phyloP scores from a whole-genome alignment of 2,797 vertebrate species.

The Myotis daubentonii region DNA sequence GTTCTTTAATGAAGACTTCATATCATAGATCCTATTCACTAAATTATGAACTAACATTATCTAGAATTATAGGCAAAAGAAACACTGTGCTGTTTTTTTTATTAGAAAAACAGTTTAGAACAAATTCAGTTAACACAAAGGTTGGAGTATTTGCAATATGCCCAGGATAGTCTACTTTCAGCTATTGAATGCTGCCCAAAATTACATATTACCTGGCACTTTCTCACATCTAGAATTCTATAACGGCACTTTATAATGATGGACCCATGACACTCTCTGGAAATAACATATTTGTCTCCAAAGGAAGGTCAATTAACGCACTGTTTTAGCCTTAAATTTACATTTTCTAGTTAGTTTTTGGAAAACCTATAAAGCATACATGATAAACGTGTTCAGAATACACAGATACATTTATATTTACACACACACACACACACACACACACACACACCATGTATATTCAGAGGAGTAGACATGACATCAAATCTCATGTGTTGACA shows the following conservation, averaged over 20 bases:
- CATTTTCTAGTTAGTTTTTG: not conserved
- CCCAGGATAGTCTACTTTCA: not conserved
- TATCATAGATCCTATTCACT: slow-evolving; percentile 12
- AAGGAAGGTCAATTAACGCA: not conserved
- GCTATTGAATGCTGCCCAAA: not conserved
- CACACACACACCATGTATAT: not conserved
- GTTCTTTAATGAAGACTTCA: slow-evolving; percentile 12
- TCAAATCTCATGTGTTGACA: not conserved
- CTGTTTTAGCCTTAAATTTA: not conserved
- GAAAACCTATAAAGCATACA: not conserved
- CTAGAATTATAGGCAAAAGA: not conserved
- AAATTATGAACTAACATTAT: slow-evolving; percentile 48
- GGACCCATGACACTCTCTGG: not conserved
- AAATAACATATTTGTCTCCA: slow-evolving; percentile 9
- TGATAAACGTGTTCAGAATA: not conserved
- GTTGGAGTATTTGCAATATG: slow-evolving; percentile 1
- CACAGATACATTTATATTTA: not conserved
- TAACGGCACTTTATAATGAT: not conserved
- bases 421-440: too few relatives aligned
- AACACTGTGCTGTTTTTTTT: not conserved
- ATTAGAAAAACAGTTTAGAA: slow-evolving; percentile 22
- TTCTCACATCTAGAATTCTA: not conserved
- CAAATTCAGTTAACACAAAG: not conserved
- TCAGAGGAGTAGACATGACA: not conserved
- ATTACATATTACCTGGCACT: not conserved